Evolutionary conservation across 2,113 vertebrate species (phyloP), one percentile per base, ranked within the genome.

Genomic region (Lycocorax pyrrhopterus): DNA sequence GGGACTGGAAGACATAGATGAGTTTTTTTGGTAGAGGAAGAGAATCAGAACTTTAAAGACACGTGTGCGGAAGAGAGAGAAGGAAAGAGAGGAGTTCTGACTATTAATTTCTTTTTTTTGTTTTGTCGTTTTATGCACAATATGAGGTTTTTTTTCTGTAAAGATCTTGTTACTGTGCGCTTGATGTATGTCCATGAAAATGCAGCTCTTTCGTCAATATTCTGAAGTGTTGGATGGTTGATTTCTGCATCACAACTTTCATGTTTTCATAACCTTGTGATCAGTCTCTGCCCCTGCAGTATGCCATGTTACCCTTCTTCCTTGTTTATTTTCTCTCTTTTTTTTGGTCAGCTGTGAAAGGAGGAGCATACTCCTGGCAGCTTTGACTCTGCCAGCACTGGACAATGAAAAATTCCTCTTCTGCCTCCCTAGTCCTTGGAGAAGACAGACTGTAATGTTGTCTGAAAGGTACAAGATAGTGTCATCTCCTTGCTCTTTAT

Each of bases 141-240:
- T 1, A 4, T 16, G 23, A 22, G 18, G 20, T 47, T 12, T 15
- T 84, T 83, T 77, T 78, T 62, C 22, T 49, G 15, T 41, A 29
- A 22, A 46, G 19, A 10, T 16, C 5, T n/a, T 53, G 39, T 79
- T 78, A 47, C 8, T 22, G 8, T 26, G 13, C 0, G 0, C 13
- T 60, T 64, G 12, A 27, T 52, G 3, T 41, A 27, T 52, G 64
- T 19, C 59, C 5, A 10, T 72, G 41, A 69, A 77, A 83, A 69
- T 26, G 26, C 26, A 89, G 2, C 30, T 73, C 12, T 92, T 55
- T 10, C 4, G 46, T 39, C 51, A 59, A 7, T 49, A 39, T 22
- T 74, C n/a, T 76, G 15, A 56, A 85, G 44, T n/a, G 32, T 52
- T 93, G 43, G 22, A 1, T 68, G 12, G 19, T 30, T 75, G 49